Base-by-base conservation (phyloP, 2,797 vertebrate species). In the Limnodromus scolopaceus region DNA sequence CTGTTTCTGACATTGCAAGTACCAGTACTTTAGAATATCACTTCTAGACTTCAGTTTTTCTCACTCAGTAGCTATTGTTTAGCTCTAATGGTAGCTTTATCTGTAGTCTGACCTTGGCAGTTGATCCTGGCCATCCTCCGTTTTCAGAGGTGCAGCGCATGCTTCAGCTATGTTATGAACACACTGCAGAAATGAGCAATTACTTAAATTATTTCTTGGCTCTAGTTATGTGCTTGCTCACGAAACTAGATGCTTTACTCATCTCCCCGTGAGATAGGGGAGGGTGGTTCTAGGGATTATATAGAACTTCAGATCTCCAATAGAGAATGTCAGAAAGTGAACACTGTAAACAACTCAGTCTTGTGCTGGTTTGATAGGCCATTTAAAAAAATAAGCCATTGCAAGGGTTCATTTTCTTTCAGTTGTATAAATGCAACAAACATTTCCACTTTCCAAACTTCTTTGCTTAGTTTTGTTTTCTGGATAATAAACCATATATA, bases 211-310 rank as follows among this genome's bases (percentile, higher is more conserved):
- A 53, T 79, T 84, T 92, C 51, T 89, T 91, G 81, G 71, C 71
- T 91, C 92, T 93, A 87, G 51, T 22, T 87, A 28, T 63, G 39
- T 83, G 64, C 89, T 92, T 94, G 93, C 71, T 94, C 84, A 92
- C 5, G 9, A 72, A 92, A 39, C 39, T 78, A 70, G 32, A 25
- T 70, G 61, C 39, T 93, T 96, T 95, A 95, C 72, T 96, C 80
- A 93, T 95, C 60, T 83, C 66, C 78, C 79, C 83, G 75, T 92
- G 93, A 89, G 89, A 74, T 85, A 95, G 27, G 23, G 84, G 79
- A 95, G 61, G 28, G 71, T 92, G 82, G 45, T 51, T 87, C 0
- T 54, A 72, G 75, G 74, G 87, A 53, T 91, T 77, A 61, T 61
- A 63, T 15, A 77, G 82, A 82, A 61, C 71, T 95, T 85, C 27